Conservation (phyloP, 2,888 invertebrate species). For the Cosmorhoe ocellata region DNA sequence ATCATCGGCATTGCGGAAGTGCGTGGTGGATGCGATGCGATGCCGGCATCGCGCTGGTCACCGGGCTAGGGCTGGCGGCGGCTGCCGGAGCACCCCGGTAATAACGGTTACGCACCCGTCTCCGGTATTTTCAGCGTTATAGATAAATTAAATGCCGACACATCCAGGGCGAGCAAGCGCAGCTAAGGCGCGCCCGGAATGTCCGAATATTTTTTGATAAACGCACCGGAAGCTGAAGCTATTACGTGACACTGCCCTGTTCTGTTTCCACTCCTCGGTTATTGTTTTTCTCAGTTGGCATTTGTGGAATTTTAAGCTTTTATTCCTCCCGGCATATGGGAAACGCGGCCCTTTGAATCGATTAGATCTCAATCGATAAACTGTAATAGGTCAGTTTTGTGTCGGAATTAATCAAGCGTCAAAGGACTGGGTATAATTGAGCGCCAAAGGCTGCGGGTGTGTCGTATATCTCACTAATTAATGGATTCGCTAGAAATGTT, state of each 20-base stretch:
- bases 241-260: constrained; percentile 77
- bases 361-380: constrained; percentile 75
- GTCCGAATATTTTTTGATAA: constrained; percentile 80
- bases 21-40: constrained; percentile 49
- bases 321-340: constrained; percentile 68
- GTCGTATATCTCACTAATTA: constrained; percentile 80
- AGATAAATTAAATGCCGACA: constrained; percentile 81
- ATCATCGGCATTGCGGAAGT: constrained; percentile 81
- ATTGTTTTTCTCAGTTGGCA: constrained; percentile 74
- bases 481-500: constrained; percentile 76
- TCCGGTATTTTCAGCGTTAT: constrained; percentile 73
- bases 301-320: constrained; percentile 68
- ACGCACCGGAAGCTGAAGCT: constrained; percentile 77
- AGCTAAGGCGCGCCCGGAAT: constrained; percentile 70
- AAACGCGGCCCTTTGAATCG: constrained; percentile 75
- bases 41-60: constrained; percentile 7
- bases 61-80: constrained; percentile 43
- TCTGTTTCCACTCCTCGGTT: constrained; percentile 65
- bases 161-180: constrained; percentile 65
- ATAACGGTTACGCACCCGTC: constrained; percentile 68
- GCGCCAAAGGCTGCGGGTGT: constrained; percentile 67
- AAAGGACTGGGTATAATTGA: constrained; percentile 74
- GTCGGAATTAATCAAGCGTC: constrained; percentile 80
- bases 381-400: constrained; percentile 78
- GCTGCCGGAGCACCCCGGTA: constrained; percentile 56